Evolutionary conservation across 2,113 vertebrate genomes (phyloP), one percentile per base, ranked within the genome.

Genomic region (Poecile atricapillus): DNA sequence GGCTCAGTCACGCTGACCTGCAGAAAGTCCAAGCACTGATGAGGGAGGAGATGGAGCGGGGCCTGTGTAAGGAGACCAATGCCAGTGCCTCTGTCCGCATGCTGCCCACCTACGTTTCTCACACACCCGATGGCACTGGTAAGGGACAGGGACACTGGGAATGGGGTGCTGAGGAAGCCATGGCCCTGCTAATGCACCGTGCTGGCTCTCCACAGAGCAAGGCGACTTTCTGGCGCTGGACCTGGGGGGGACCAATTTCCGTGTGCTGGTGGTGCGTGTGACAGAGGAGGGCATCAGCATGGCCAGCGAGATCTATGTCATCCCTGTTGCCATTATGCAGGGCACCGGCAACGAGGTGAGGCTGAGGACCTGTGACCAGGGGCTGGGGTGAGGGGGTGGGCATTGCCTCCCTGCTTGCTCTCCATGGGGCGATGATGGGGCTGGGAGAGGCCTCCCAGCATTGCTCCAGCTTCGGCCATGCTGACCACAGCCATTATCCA

Each of bases 171-270:
- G 0, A 30, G 55, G 28, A 27, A 19, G 23, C 43, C 0, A 0
- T 19, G 46, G 41, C n/a, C 46, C 17, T 0, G 1, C 55, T 93
- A 67, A 88, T 44, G 20, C 27, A 31, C 19, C 0, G 1, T 46
- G n/a, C 67, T 65, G 60, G 50, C 19, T 84, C 49, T 30, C 28
- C 11, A 14, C 96, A 99, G 99, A 99, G 73, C 97, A 83, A 76
- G 99, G 99, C 0, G 95, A 99, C 68, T 99, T 98, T 93, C 90
- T 99, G 96, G 99, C 98, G 0, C 55, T 99, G 97, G 99, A 99
- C 76, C 97, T 99, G 1, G 99, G 98, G 2, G 99, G 98, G 10
- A 99, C 99, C 15, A 99, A 99, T 93, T 99, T 99, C 95, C 97
- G 98, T 1, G 98, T 99, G 50, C 97, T 99, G 62, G 95, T 98